Evolutionary conservation across 2,888 invertebrate species (phyloP).

Genomic region (Mythimna impura): DNA sequence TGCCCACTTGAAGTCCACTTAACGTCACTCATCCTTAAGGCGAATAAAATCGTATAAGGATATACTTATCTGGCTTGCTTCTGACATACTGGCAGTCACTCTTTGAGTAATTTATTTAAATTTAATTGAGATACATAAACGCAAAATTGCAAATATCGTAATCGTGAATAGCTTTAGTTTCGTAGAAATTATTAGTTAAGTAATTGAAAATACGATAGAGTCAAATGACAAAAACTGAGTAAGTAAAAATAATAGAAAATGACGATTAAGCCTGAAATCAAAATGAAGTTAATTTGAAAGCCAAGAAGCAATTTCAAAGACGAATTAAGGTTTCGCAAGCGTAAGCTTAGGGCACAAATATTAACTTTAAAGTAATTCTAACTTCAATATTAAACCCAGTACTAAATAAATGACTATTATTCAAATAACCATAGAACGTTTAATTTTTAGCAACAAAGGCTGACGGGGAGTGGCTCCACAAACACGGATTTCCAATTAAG

Average conservation of each 20-base stretch:
- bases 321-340: slow-evolving; percentile 2
- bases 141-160: neutral
- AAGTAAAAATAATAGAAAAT: slow-evolving; percentile 1
- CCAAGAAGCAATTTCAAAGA: neutral
- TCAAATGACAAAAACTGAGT: neutral
- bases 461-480: slow-evolving; percentile 84
- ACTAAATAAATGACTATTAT: slow-evolving; percentile 56
- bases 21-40: slow-evolving; percentile 56
- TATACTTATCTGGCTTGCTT: slow-evolving; percentile 47
- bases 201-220: neutral
- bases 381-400: slow-evolving; percentile 9
- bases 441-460: slow-evolving; percentile 88
- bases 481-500: slow-evolving; percentile 91
- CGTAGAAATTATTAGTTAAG: neutral
- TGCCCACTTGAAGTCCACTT: slow-evolving; percentile 54
- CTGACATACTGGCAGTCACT: slow-evolving; percentile 33
- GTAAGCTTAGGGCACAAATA: neutral
- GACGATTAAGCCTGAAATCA: neutral
- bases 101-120: slow-evolving; percentile 18
- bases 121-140: slow-evolving; percentile 19
- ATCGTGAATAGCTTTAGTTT: neutral
- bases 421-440: slow-evolving; percentile 72
- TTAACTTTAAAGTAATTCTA: slow-evolving; percentile 1
- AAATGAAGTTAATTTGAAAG: neutral
- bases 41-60: slow-evolving; percentile 57